phyloP scores from a whole-genome alignment of 1,140 invertebrate genomes.

The Helicoverpa armigera region DNA sequence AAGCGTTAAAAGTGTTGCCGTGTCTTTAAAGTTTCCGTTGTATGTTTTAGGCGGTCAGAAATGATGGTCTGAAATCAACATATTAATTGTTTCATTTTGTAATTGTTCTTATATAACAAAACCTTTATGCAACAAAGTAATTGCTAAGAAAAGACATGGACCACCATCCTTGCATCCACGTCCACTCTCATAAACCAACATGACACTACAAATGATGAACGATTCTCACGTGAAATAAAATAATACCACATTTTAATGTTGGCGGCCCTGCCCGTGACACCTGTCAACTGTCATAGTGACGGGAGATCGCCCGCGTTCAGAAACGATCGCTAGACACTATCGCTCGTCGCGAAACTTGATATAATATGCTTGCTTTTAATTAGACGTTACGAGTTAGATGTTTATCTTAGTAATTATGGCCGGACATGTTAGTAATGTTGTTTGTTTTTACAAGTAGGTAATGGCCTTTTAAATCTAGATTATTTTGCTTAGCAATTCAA shows the following conservation, averaged over 20 bases:
- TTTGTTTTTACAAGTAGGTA: conserved; percentile 1
- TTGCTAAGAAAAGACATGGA: neutral
- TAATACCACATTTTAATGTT: conserved; percentile 44
- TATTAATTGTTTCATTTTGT: too few relatives aligned
- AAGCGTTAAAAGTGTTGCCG: too few relatives aligned
- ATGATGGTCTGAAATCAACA: too few relatives aligned
- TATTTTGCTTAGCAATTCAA: neutral
- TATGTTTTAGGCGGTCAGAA: too few relatives aligned
- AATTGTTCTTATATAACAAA: too few relatives aligned
- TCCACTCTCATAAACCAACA: conserved; percentile 30
- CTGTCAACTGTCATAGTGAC: conserved; percentile 81
- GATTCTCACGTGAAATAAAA: conserved; percentile 48
- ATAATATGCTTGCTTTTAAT: conserved; percentile 63
- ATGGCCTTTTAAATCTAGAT: neutral
- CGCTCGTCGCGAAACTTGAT: conserved; percentile 72
- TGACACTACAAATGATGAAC: conserved; percentile 42
- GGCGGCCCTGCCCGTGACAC: conserved; percentile 71
- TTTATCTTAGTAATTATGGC: conserved; percentile 47
- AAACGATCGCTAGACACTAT: conserved; percentile 64
- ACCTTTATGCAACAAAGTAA: too few relatives aligned
- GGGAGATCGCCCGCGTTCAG: conserved; percentile 73
- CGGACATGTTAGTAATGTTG: conserved; percentile 5
- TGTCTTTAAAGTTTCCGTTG: too few relatives aligned
- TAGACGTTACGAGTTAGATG: conserved; percentile 55
- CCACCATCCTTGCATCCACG: neutral